Base-by-base conservation (phyloP, 2,113 vertebrate genomes). In the Cairina moschata region DNA sequence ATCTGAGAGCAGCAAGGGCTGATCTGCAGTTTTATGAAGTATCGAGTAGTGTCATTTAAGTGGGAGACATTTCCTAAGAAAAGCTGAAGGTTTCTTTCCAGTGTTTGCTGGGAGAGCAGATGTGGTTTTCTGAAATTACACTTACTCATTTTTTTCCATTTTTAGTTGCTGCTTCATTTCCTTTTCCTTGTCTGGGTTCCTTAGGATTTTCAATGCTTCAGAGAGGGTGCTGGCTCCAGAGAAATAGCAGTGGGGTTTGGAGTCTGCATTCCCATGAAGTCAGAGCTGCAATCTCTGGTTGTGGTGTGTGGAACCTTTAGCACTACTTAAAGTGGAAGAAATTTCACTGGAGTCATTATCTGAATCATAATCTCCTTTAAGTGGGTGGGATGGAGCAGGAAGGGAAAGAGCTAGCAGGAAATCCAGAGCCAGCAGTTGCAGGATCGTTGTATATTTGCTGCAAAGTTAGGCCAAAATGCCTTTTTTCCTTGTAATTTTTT, bases 351-450 rank as follows among this genome's bases (percentile, higher is more conserved):
- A 90, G 32, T 54, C 28, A 7, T 29, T 58, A 14, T 62, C 65
- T 94, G 92, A 93, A 29, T 92, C 90, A 92, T 88, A 31, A n/a
- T 76, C 21, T 75, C 81, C 58, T 76, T 31, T n/a, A 60, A 90
- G 59, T 59, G 68, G 26, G 38, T 67, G 40, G 42, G 36, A 90
- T 58, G 68, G 58, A 92, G 26, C 32, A 91, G 55, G 32, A 71
- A 84, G 36, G 50, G 28, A 67, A 73, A 48, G 71, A 90, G 60
- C 73, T 58, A 81, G 56, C 31, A 73, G 34, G 83, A 59, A 88
- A 82, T 59, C 28, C 20, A 28, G 40, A 87, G 55, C 50, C 66
- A 90, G 87, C 67, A 87, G 36, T 65, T 81, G 6, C 13, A 55
- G 29, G 13, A 42, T 67, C 28, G 25, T 40, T 8, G 17, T 34